Percentiles rank a stretch among this genome's conserved stretches.
These are phyloP conservation scores for Dryoscopus gambensis DNA, from an alignment of 2,113 vertebrate species.

Conservation along the genomic window DNA sequence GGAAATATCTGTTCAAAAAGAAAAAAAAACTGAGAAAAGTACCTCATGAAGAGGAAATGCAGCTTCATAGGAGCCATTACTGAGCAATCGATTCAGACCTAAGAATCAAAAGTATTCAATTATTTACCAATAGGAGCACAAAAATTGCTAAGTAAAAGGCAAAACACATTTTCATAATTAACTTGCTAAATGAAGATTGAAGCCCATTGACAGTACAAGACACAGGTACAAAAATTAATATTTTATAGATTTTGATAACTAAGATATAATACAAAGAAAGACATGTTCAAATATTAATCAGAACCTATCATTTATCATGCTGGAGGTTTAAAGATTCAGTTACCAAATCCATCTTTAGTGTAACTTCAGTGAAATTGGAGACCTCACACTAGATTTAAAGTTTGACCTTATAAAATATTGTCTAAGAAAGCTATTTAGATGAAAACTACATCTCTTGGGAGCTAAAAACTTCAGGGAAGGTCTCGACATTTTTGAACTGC, in stretches of 20 bases:
- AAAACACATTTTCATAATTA: background rate
- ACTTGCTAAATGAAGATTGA: background rate
- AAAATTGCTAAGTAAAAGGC: background rate
- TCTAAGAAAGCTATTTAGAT: background rate
- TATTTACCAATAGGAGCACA: background rate
- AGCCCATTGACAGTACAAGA: background rate
- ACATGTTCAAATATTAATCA: background rate
- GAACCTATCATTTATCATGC: background rate
- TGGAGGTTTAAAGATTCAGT: background rate
- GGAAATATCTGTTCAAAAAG: background rate
- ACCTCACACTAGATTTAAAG: background rate
- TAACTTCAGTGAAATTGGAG: background rate
- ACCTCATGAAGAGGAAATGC: slow-evolving; percentile 97
- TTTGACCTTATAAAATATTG: background rate
- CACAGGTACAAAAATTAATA: background rate
- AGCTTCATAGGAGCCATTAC: slow-evolving; percentile 92
- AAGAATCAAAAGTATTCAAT: slow-evolving; percentile 39
- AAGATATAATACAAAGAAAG: background rate
- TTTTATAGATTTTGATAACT: background rate
- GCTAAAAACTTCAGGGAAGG: background rate
- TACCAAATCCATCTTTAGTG: background rate
- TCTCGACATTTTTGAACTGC: background rate
- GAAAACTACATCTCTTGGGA: background rate
- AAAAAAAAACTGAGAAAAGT: slow-evolving; percentile 32
- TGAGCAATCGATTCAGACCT: slow-evolving; percentile 93